Evolutionary conservation across 2,113 vertebrate genomes (phyloP).

Genomic region (Dasyurus viverrinus): DNA sequence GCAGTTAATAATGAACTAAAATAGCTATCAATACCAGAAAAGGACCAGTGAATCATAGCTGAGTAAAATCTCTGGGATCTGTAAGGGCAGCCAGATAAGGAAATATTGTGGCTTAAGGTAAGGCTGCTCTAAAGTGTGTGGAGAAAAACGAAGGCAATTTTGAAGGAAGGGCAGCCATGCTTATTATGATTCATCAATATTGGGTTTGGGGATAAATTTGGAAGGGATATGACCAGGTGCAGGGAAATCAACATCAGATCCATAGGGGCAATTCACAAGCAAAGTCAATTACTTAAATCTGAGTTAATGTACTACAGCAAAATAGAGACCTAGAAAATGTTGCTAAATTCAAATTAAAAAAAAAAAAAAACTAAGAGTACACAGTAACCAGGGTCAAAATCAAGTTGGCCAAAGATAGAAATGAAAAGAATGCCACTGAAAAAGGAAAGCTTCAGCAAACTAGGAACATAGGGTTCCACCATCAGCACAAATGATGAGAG

Average conservation of each 20-base stretch:
- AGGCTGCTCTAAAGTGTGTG: not conserved
- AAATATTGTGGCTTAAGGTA: too few relatives aligned
- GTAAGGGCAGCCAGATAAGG: not conserved
- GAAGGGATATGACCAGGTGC: not conserved
- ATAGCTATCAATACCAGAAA: not conserved
- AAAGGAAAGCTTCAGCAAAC: not conserved
- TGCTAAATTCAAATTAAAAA: not conserved
- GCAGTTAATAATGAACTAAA: not conserved
- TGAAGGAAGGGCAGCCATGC: not conserved
- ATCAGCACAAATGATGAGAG: not conserved
- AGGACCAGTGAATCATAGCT: not conserved
- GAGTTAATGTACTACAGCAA: not conserved
- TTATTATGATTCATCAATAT: not conserved
- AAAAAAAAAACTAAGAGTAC: not conserved
- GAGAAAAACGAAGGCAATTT: not conserved
- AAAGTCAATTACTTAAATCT: not conserved
- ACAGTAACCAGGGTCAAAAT: not conserved
- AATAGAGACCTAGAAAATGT: not conserved
- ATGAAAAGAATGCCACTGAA: not conserved
- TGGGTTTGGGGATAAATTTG: not conserved
- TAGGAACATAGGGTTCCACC: not conserved
- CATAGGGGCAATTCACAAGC: not conserved
- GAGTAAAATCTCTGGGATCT: not conserved
- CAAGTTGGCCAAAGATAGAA: not conserved
- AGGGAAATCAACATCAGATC: not conserved